Evolutionary conservation across 2,113 vertebrate genomes (phyloP).

Genomic region (Picathartes gymnocephalus): DNA sequence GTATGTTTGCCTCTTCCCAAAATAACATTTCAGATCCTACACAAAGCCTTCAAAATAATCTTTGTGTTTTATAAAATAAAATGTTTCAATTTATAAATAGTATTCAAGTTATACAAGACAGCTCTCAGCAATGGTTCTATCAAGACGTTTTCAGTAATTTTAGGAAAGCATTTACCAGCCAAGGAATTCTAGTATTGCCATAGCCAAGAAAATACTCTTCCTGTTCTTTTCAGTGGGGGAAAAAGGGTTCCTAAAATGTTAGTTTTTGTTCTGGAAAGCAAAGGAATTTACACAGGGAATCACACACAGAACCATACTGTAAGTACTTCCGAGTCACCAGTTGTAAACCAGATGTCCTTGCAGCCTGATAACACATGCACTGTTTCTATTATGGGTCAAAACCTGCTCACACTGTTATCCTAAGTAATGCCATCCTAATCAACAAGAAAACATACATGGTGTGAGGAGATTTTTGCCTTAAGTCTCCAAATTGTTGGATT

Average conservation of each 20-base stretch:
- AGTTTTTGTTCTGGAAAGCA: slow-evolving; percentile 2
- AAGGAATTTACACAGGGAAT: neutral
- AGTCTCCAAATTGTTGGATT: neutral
- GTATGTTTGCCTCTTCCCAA: slow-evolving; percentile 68
- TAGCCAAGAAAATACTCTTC: slow-evolving; percentile 25
- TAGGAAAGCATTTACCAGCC: slow-evolving; percentile 29
- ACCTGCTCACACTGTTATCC: neutral
- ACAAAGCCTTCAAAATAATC: slow-evolving; percentile 61
- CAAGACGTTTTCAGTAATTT: slow-evolving; percentile 44
- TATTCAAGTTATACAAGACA: slow-evolving; percentile 35
- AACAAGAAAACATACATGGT: neutral
- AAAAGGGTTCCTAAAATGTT: neutral
- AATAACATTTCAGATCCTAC: slow-evolving; percentile 68
- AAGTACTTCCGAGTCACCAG: neutral
- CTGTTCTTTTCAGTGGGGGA: neutral
- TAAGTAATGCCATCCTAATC: neutral
- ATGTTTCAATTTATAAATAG: slow-evolving; percentile 54
- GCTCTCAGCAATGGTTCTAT: slow-evolving; percentile 44
- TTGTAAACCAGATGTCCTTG: slow-evolving; percentile 16
- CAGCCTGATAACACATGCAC: neutral
- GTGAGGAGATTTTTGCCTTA: neutral
- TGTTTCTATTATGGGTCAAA: neutral
- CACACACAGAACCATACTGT: neutral
- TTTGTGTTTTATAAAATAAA: slow-evolving; percentile 57
- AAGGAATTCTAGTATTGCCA: neutral